Conservation (phyloP, 2,888 invertebrate genomes). For the Bembecia ichneumoniformis region DNA sequence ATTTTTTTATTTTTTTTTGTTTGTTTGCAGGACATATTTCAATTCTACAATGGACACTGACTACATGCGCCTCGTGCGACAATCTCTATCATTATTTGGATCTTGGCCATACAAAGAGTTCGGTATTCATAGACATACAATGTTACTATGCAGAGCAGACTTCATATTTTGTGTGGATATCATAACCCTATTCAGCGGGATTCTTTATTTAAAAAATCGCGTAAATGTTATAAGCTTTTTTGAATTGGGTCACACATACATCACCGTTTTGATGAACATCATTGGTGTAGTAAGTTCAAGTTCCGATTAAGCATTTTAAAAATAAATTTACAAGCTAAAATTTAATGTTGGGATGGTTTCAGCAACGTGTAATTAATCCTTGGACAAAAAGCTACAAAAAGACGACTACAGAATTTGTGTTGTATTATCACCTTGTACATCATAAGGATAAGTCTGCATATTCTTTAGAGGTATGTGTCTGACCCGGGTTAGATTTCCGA, state of each 20-base stretch:
- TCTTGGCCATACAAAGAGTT: neutral
- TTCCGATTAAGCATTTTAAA: no score
- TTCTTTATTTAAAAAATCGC: neutral
- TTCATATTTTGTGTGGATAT: neutral
- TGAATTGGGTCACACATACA: conserved; percentile 10
- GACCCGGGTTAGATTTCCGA: no score
- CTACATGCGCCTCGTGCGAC: neutral
- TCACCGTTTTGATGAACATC: conserved; percentile 10
- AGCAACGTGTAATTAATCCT: conserved; percentile 5
- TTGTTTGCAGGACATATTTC: no score
- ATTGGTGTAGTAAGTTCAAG: conserved; percentile 9
- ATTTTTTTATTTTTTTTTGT: no score
- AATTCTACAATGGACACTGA: neutral
- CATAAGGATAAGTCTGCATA: conserved; percentile 9
- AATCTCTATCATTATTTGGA: neutral
- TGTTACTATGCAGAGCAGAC: neutral
- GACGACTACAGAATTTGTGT: neutral
- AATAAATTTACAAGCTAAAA: no score
- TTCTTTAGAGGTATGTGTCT: conserved; percentile 8
- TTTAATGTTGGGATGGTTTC: neutral
- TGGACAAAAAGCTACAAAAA: conserved; percentile 7
- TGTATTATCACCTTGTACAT: conserved; percentile 7
- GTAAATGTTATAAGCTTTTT: conserved; percentile 3
- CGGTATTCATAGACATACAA: neutral
- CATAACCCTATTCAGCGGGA: neutral